Base-by-base conservation (phyloP, 2,113 vertebrate species). In the Tapirus terrestris region DNA sequence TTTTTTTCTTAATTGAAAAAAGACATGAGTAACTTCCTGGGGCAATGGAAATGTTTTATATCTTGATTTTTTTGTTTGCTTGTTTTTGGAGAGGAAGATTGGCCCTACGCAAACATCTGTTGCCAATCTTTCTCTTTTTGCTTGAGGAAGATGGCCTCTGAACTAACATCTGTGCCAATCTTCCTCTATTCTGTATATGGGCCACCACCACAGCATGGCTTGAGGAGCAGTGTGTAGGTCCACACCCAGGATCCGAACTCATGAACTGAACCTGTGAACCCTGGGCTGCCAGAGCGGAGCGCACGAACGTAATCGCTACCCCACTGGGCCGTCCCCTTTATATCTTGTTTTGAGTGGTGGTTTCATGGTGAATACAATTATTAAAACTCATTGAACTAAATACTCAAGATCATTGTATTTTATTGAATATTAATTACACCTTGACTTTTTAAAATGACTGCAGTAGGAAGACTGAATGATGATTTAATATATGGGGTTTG, bases 1-100 rank as follows among this genome's bases (percentile, higher is more conserved):
- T 67, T 87, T 27, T n/a, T 79, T 89, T 84, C 36, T 77, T n/a
- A 70, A 58, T 94, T 77, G 29, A 63, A n/a, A 89, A 60, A 91
- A 68, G 36, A 10, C 16, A 70, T 11, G 12, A 75, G 21, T 6
- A 39, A 68, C 18, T 92, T n/a, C n/a, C 8, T 31, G 23, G 11
- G 31, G 7, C 12, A 25, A 51, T 11, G 29, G 6, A 76, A 88
- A 73, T 33, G 39, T 67, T 88, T 68, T 33, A 8, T 53, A 56
- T 51, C 51, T 75, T 89, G 58, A 10, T 48, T 48, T 48, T 48
- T 48, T 48, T 48, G 48, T 48, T 48, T 48, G 48, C 1, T 48
- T 48, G 48, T 48, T 48, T 48, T 8, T 48, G 48, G 48, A 9
- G 48, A 48, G 48, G 48, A 48, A 48, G 48, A 48, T 48, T 8